A percentile compares a stretch with the other conserved stretches of the same genome.
Conservation (phyloP, 2,113 vertebrate genomes). For the Meleagris gallopavo region DNA sequence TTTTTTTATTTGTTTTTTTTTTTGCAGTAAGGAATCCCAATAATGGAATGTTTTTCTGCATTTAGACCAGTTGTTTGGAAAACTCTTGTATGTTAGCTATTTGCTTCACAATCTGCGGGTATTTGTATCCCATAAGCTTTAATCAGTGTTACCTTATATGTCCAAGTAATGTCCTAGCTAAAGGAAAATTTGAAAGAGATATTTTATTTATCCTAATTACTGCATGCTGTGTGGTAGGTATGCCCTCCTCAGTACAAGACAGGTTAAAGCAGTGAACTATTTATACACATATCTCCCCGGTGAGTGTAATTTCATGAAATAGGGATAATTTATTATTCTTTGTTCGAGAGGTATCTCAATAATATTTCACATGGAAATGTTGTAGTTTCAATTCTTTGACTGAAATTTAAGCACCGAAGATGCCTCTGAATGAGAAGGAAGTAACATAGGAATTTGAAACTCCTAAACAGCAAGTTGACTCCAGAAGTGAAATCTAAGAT, state of each 20-base stretch:
- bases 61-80: not conserved
- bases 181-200: not conserved
- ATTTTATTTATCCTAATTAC: not conserved
- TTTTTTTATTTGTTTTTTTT: not conserved
- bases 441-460: not conserved
- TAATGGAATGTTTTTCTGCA: not conserved
- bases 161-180: not conserved
- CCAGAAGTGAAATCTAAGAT: not conserved
- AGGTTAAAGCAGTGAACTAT: not conserved
- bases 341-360: not conserved
- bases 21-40: not conserved
- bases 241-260: not conserved
- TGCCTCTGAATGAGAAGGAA: not conserved
- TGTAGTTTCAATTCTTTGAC: not conserved
- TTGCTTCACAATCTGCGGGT: not conserved
- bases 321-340: not conserved
- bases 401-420: not conserved
- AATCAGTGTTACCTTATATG: not conserved
- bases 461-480: not conserved
- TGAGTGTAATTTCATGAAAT: not conserved
- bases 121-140: not conserved
- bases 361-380: not conserved
- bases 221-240: not conserved
- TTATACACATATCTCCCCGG: not conserved
- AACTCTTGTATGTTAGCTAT: not conserved